A percentile compares a stretch with the other conserved stretches of the same genome.
Conservation (phyloP, 2,113 vertebrate species). For the Clarias magur region DNA sequence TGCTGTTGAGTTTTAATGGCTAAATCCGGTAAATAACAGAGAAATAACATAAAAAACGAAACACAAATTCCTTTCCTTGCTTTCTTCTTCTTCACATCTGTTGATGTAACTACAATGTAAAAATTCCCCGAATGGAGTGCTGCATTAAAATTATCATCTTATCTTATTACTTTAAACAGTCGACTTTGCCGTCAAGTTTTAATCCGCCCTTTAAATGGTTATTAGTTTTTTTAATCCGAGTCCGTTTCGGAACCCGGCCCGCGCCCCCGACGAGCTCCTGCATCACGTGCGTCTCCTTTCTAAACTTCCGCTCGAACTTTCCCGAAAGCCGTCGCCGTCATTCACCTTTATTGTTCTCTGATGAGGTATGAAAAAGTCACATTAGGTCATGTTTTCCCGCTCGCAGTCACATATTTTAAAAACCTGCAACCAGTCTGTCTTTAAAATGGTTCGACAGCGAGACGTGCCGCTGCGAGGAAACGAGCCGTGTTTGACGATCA, state of each 20-base stretch:
- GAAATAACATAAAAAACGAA: neutral
- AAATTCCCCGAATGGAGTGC: too few relatives aligned
- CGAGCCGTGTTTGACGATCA: neutral
- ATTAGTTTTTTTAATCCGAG: neutral
- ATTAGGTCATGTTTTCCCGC: neutral
- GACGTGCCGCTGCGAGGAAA: neutral
- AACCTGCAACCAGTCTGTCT: neutral
- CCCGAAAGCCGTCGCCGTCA: neutral
- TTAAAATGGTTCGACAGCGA: neutral
- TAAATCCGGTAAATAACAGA: neutral
- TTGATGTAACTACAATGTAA: neutral
- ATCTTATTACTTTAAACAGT: neutral
- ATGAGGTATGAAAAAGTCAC: neutral
- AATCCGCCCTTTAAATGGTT: too few relatives aligned
- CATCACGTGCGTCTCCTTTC: neutral
- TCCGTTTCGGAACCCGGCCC: neutral
- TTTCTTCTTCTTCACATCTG: too few relatives aligned
- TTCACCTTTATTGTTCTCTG: neutral
- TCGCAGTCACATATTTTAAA: neutral
- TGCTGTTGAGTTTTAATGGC: too few relatives aligned
- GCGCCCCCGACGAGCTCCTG: neutral
- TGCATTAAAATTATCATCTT: neutral
- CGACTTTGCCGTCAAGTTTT: neutral
- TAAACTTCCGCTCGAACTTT: neutral
- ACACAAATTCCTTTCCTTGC: too few relatives aligned